Base-by-base conservation (phyloP, 2,888 invertebrate species). In the Lydus trimaculatus region DNA sequence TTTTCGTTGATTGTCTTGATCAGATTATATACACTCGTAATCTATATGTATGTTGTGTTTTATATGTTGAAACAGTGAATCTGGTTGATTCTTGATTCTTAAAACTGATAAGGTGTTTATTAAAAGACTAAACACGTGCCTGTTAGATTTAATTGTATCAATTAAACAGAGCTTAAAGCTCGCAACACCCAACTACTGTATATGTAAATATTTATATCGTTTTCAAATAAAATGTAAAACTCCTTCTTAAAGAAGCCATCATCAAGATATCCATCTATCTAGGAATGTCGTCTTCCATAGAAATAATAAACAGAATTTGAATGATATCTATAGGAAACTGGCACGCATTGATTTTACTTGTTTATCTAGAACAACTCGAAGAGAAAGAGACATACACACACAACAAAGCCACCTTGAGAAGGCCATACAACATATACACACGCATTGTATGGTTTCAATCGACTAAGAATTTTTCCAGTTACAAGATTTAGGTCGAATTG, bases 111-210 rank as follows among this genome's bases (percentile, higher is more conserved):
- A 73, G 64, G 65, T 52, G 67, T 56, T 69, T 71, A 71, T 60
- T 69, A 72, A 73, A 73, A 62, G 68, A 66, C 65, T 71, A 71
- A 75, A 75, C 75, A 74, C 75, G 75, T 75, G 75, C 75, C 73
- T 58, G 59, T 73, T 71, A 60, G 66, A 64, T 68, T 74, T 75
- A 73, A 75, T 72, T 74, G 73, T 65, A 63, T 59, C 75, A 71
- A 75, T 75, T 75, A 72, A 73, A 69, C 23, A 17, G 67, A 70
- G 67, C 65, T 73, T 73, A 72, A 70, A 70, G 70, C 64, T 61
- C 58, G 13, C 28, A 23, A 52, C 23, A 52, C 3, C 3, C 43
- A 56, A 56, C 56, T 28, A n/a, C 23, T 52, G 11, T n/a, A 20
- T 43, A 43, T 43, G 43, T 52, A 56, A 28, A 56, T 56, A 56